Conservation (phyloP, 2,797 vertebrate genomes). For the Adrianichthys oophorus region DNA sequence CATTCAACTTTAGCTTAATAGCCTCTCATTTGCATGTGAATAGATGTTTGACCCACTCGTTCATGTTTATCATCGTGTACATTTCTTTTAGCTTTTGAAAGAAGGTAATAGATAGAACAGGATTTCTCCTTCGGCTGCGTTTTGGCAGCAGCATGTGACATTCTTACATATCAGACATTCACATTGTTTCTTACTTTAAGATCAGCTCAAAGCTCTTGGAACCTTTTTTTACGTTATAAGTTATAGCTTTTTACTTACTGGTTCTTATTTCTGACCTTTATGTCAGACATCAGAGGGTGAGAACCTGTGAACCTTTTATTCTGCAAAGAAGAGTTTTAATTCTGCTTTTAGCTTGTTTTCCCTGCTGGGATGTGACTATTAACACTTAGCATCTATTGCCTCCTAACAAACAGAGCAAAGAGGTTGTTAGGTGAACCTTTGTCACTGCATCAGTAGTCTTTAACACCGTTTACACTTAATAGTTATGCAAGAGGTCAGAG, state of each 20-base stretch:
- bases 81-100: not conserved
- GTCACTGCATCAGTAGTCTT: conserved; percentile 3
- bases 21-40: too few relatives aligned
- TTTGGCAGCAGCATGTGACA: conserved; percentile 82
- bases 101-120: conserved; percentile 77
- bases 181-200: too few relatives aligned
- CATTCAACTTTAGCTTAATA: too few relatives aligned
- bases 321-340: conserved; percentile 83
- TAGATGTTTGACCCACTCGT: too few relatives aligned
- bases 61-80: not conserved
- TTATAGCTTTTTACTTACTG: conserved; percentile 1
- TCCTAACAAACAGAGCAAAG: conserved; percentile 77
- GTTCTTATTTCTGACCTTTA: conserved; percentile 10
- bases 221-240: too few relatives aligned
- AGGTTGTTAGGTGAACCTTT: conserved; percentile 81
- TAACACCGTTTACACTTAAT: not conserved
- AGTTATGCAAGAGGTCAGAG: conserved; percentile 5
- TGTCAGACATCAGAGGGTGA: conserved; percentile 84
- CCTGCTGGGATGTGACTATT: conserved; percentile 89
- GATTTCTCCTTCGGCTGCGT: conserved; percentile 84
- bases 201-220: too few relatives aligned
- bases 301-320: conserved; percentile 86
- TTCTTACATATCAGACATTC: conserved; percentile 86
- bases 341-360: conserved; percentile 86
- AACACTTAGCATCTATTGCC: conserved; percentile 85